Evolutionary conservation across 2,888 invertebrate genomes (phyloP), one percentile per base, ranked within the genome.

Genomic region (Hirudinaria manillensis): DNA sequence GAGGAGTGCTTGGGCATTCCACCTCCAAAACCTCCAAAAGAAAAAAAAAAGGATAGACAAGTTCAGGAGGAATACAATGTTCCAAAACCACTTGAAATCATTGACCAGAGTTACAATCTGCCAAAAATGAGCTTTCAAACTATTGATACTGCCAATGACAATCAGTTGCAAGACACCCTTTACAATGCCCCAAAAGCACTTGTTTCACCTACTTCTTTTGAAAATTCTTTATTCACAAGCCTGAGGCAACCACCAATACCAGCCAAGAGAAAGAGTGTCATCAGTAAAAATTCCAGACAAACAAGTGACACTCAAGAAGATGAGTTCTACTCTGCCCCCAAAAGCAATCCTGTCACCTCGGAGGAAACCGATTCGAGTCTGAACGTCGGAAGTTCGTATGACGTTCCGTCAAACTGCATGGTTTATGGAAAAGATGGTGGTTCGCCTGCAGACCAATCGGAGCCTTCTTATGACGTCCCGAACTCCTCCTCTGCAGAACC

Each of bases 11-110:
- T 45, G 21, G 75, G 51, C n/a, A 21, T 24, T 3, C 75, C 75
- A 55, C 75, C 75, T 21, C 55, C 75, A 10, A 75, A 75, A 55
- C 75, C 75, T 51, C 53, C 70, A 27, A 75, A 68, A 68, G 65
- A 70, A 13, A 67, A 38, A 32, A 75, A 34, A 27, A 56, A 27
- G 13, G 29, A 61, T 29, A 24, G 24, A 29, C 7, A 3, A 29
- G 29, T n/a, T 24, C 61, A 61, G 21, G 51, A 71, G 38, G 38
- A 71, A 24, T 71, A 71, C 51, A 36, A 53, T 29, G 36, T 71
- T 71, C 53, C 71, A 27, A 71, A 71, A 53, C 4, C 21, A 3
- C 21, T 45, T 2, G 61, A 61, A 61, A n/a, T 27, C n/a, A 10
- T 16, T 7, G 24, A 29, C 61, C 45, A 45, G 45, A 53, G 71